Evolutionary conservation across 2,113 vertebrate species (phyloP), one percentile per base, ranked within the genome.

Genomic region (Phalacrocorax pelagicus): DNA sequence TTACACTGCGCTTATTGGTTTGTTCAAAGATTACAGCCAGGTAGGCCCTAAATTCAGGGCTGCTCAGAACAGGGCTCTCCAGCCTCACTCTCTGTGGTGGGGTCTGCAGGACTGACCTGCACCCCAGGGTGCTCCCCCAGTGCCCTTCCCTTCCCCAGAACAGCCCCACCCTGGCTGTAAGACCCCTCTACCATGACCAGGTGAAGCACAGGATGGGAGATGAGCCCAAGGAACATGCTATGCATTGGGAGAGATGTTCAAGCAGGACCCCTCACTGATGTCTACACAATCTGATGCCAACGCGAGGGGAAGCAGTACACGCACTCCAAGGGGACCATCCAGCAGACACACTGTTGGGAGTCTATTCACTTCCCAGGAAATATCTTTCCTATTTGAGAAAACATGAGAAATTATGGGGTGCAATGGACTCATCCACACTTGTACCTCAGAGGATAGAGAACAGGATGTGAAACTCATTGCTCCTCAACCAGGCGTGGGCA

Each of bases 1-100:
- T 97, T 96, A 97, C 91, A 91, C 93, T 92, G 95, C 91, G 95
- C 96, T 91, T 96, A 95, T 97, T 94, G 87, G 91, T 87, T 97
- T 97, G 97, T 88, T 96, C 89, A 96, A 96, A 95, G 86, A 97
- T 88, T 84, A 95, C 78, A 87, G 89, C 30, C 91, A 95, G 84
- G 86, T 72, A 97, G 78, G 81, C 78, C 92, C 84, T 91, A 84
- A 95, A 95, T 95, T 95, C 91, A 88, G 89, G 71, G 67, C 75
- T 65, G 49, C 66, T 89, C 0, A 0, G 77, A 94, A 58, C 57
- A 84, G 6, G 20, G 73, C 40, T 81, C 40, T 90, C 75, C 36
- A 59, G 36, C 46, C 58, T 27, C 0, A 0, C 36, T 55, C 26
- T 69, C 36, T 71, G 27, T 38, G 47, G 26, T 69, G 17, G 32